Base-by-base conservation (phyloP, 2,113 vertebrate species). In the Ictidomys tridecemlineatus region DNA sequence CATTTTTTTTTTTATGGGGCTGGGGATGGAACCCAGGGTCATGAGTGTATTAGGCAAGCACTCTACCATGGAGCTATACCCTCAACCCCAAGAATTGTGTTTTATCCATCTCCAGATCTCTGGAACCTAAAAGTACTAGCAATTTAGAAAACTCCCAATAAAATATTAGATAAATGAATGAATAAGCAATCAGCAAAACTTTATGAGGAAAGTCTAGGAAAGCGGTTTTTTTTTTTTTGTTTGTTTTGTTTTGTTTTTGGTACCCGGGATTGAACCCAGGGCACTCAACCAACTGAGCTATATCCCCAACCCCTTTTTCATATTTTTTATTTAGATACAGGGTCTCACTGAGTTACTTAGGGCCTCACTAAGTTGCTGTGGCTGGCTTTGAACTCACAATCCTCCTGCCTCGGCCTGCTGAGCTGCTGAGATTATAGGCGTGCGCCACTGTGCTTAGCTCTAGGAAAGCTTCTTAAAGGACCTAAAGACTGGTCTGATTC, bases 101-200 rank as follows among this genome's bases (percentile, higher is more conserved):
- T 5, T 78, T 65, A 37, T 39, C 45, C 6, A 74, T 61, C n/a
- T 94, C 80, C 53, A 0, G 30, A 26, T 65, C 30, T 96, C 42
- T 82, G 83, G 45, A 77, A 89, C 11, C 24, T 89, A 76, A 65
- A 61, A 80, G 37, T 53, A 3, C 74, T 80, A 28, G 12, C 5
- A 65, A 53, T n/a, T 82, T 84, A 84, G 65, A 89, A 95, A 87
- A 18, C 2, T 85, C 39, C 85, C n/a, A 93, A 18, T 51, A 72
- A 91, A 56, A 34, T 86, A 78, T 48, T 28, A 87, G 72, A 42
- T 96, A 45, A 32, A 91, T 14, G 69, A 91, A 87, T 24, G 26
- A 77, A 88, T 82, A 56, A 86, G 78, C 24, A 96, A 95, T 79
- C 1, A 85, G 58, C 32, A 73, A 83, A 88, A 85, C 26, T 1